phyloP scores from a whole-genome alignment of 2,888 invertebrate genomes.

The Drosophila mimica region DNA sequence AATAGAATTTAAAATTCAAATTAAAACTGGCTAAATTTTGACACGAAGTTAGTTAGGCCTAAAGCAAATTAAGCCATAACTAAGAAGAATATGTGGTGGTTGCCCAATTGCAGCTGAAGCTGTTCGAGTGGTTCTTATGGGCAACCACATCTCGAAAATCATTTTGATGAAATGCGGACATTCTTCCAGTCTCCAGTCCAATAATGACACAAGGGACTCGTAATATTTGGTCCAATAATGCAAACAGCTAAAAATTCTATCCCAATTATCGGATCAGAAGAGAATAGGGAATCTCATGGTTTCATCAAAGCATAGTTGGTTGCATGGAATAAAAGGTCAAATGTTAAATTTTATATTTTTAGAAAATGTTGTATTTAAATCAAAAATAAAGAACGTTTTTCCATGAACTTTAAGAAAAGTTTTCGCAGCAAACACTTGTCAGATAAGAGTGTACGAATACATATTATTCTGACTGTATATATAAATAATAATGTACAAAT shows the following conservation, averaged over 20 bases:
- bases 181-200: rapidly evolving
- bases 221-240: too few species aligned
- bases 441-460: too few species aligned
- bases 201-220: neutral
- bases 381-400: too few species aligned
- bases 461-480: neutral
- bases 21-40: too few species aligned
- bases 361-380: too few species aligned
- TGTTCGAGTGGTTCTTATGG: neutral
- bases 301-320: neutral
- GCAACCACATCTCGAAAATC: neutral
- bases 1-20: neutral
- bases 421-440: neutral
- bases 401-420: neutral
- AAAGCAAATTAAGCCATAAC: neutral
- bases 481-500: neutral
- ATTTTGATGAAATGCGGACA: neutral
- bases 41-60: too few species aligned
- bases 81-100: neutral
- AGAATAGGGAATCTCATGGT: neutral
- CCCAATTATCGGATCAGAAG: neutral
- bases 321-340: neutral
- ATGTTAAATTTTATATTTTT: too few species aligned
- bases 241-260: neutral
- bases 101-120: neutral